Percentiles rank a stretch among this genome's conserved stretches.
Conservation (phyloP, 2,797 vertebrate species). For the Liparis tanakae region DNA sequence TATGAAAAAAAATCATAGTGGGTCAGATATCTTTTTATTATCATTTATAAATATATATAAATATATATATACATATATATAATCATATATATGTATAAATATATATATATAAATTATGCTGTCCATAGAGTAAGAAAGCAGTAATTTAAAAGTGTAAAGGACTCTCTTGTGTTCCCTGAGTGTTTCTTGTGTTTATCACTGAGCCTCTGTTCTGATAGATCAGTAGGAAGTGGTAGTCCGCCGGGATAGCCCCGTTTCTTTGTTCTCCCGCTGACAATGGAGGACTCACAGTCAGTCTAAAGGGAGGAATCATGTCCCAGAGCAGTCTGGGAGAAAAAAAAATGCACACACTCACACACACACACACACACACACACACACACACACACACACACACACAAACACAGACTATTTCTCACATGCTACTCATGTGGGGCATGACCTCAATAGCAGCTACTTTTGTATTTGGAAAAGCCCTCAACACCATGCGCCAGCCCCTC, state of each 20-base stretch:
- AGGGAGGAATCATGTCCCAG: slow-evolving; percentile 75
- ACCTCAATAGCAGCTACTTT: slow-evolving; percentile 78
- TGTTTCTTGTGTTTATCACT: slow-evolving; percentile 53
- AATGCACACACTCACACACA: slow-evolving; percentile 51
- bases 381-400: slow-evolving; percentile 47
- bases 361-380: slow-evolving; percentile 40
- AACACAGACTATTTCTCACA: slow-evolving; percentile 68
- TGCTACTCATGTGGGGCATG: slow-evolving; percentile 79
- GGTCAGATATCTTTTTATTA: not conserved
- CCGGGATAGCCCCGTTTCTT: slow-evolving; percentile 74
- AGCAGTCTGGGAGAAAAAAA: slow-evolving; percentile 74
- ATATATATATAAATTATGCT: slow-evolving; percentile 3
- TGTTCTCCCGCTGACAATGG: slow-evolving; percentile 79
- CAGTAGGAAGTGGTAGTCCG: slow-evolving; percentile 71
- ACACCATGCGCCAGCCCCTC: slow-evolving; percentile 68
- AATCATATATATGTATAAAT: no score
- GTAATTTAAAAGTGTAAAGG: not conserved
- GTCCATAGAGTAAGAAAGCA: slow-evolving; percentile 21
- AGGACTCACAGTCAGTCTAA: slow-evolving; percentile 74
- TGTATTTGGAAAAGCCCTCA: slow-evolving; percentile 69
- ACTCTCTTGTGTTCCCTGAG: slow-evolving; percentile 28
- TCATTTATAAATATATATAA: not conserved
- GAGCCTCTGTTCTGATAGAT: slow-evolving; percentile 73
- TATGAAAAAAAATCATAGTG: not conserved
- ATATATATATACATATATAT: no score